Evolutionary conservation across 2,113 vertebrate genomes (phyloP).

Genomic region (Plecturocebus donacophilus): DNA sequence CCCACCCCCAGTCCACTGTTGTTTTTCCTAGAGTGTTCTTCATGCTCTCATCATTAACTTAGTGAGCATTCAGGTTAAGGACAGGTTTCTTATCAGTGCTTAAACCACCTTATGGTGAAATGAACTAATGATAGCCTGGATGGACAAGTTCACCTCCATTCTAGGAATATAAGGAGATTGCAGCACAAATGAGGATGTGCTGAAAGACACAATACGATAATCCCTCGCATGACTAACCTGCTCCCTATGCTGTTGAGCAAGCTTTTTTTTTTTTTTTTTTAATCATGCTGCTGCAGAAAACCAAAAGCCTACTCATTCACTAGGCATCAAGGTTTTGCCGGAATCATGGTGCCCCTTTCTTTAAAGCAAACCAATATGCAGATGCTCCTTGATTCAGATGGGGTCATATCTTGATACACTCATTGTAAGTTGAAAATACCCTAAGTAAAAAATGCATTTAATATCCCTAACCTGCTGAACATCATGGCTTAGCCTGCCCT

Average conservation of each 20-base stretch:
- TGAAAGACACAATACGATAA: not conserved
- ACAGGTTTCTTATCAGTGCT: not conserved
- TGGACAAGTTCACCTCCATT: not conserved
- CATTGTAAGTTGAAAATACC: not conserved
- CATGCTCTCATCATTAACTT: not conserved
- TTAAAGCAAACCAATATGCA: not conserved
- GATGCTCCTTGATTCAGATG: not conserved
- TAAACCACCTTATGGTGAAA: not conserved
- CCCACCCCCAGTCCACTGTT: not conserved
- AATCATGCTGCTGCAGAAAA: not conserved
- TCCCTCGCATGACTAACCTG: not conserved
- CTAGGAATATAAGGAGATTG: not conserved
- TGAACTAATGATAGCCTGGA: not conserved
- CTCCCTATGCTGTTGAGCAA: not conserved
- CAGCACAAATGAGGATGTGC: not conserved
- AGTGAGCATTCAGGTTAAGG: not conserved
- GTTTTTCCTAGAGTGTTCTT: too few species aligned
- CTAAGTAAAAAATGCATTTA: not conserved
- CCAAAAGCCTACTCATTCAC: not conserved
- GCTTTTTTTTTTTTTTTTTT: not conserved
- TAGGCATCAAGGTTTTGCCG: not conserved
- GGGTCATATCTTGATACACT: not conserved
- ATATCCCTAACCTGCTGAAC: not conserved
- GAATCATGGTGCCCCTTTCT: not conserved
- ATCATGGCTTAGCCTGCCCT: not conserved